Base-by-base conservation (phyloP, 2,113 vertebrate genomes). In the Microtus ochrogaster region DNA sequence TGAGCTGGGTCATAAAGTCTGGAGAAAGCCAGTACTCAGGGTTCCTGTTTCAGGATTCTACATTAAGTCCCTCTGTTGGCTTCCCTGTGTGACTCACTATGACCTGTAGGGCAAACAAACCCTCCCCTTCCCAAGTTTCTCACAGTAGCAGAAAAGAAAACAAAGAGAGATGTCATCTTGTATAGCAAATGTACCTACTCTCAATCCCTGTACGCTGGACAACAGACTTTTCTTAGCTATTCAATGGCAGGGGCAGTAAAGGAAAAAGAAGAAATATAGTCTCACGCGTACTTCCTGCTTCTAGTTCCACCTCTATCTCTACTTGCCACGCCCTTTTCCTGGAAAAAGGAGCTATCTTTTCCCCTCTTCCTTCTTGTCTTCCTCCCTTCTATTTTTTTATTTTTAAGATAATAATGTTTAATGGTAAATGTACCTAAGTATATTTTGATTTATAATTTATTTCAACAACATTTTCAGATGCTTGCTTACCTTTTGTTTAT, bases 391-490 rank as follows among this genome's bases (percentile, higher is more conserved):
- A 36, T 1, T 16, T 92, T 63, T 66, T 78, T n/a, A 79, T 28
- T 87, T 91, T 93, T 92, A 96, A 93, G 82, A 89, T 17, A 58
- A 91, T 63, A 90, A 79, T 87, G 22, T 77, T 83, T 89, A 92
- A 91, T 39, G 74, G 58, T 89, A 93, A 86, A 83, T 68, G 65
- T 58, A 73, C 16, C 47, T 88, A 79, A n/a, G 58, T 47, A 85
- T 33, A 85, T 22, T 41, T 47, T 84, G 58, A 44, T 65, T 74
- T 28, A 82, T 41, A 92, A 61, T 88, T 93, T 83, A 91, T 93
- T 96, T 77, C n/a, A 96, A 3, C 90, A n/a, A 36, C 81, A 41
- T 92, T 91, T 85, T 90, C 68, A 87, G 63, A 90, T 44, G 74
- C 24, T 93, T 78, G 83, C 65, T 94, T 89, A 79, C 76, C 52